These are phyloP conservation scores for Brachionus koreanus DNA, from an alignment of 1,140 invertebrate species.

Conservation along the genomic window DNA sequence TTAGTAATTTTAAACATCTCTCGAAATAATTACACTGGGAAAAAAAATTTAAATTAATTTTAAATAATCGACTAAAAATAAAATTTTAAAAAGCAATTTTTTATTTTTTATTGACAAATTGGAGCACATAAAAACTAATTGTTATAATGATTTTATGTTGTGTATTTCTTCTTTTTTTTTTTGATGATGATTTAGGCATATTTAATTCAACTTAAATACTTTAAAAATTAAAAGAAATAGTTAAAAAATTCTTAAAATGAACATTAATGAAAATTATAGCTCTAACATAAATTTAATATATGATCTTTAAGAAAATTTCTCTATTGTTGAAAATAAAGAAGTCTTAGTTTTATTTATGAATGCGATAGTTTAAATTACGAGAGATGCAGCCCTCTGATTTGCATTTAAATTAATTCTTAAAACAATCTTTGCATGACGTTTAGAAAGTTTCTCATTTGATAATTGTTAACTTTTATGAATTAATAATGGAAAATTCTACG, in stretches of 20 bases:
- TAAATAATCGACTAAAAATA: neutral
- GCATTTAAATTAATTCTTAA: conserved; percentile 38
- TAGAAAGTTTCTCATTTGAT: neutral
- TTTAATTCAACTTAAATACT: neutral
- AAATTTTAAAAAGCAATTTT: neutral
- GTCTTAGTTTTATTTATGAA: neutral
- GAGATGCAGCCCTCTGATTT: neutral
- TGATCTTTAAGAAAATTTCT: neutral
- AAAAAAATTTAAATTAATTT: neutral
- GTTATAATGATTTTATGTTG: neutral
- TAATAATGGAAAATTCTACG: neutral
- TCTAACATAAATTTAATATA: neutral
- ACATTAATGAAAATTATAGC: neutral
- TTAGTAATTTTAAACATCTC: neutral
- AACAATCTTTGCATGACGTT: neutral
- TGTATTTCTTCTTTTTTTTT: neutral
- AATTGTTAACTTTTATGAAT: neutral
- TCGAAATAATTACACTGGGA: neutral
- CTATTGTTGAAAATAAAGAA: neutral
- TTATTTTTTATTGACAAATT: neutral
- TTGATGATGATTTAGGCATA: neutral
- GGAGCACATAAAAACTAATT: neutral
- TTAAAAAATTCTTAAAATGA: neutral
- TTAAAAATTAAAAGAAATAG: neutral
- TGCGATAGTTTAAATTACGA: neutral